phyloP scores from a whole-genome alignment of 2,797 vertebrate species.

The Chromobotia macracanthus region DNA sequence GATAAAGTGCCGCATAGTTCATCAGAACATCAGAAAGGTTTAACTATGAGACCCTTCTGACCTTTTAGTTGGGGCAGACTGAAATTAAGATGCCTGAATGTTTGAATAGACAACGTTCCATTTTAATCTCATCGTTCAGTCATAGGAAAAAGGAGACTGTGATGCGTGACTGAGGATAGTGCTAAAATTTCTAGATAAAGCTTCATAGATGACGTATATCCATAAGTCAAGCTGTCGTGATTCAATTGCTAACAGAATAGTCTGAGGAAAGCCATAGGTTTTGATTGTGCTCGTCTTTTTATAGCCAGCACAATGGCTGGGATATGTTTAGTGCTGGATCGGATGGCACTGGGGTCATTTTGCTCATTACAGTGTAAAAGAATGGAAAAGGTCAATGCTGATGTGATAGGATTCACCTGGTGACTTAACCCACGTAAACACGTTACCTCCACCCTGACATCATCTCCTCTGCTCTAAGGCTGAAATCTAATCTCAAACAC shows the following conservation, averaged over 20 bases:
- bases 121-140: conserved; percentile 38
- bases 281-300: conserved; percentile 42
- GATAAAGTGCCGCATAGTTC: conserved; percentile 3
- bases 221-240: conserved; percentile 23
- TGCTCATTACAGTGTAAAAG: conserved; percentile 44
- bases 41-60: conserved; percentile 31
- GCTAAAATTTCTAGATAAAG: conserved; percentile 18
- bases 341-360: conserved; percentile 28
- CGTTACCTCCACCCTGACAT: conserved; percentile 51
- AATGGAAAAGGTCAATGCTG: conserved; percentile 36
- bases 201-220: conserved; percentile 34
- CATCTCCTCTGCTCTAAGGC: conserved; percentile 47
- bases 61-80: conserved; percentile 20
- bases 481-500: conserved; percentile 48
- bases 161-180: conserved; percentile 21
- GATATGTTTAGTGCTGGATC: conserved; percentile 48
- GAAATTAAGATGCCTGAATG: conserved; percentile 28
- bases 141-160: conserved; percentile 28
- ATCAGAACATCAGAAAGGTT: conserved; percentile 22
- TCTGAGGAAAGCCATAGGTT: conserved; percentile 32
- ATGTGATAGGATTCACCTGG: conserved; percentile 27
- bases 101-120: conserved; percentile 29
- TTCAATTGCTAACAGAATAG: conserved; percentile 41
- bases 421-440: conserved; percentile 29
- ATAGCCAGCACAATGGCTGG: conserved; percentile 36